These are phyloP conservation scores for Neolamprologus variostigma DNA, from an alignment of 2,113 vertebrate genomes.

Conservation along the genomic window DNA sequence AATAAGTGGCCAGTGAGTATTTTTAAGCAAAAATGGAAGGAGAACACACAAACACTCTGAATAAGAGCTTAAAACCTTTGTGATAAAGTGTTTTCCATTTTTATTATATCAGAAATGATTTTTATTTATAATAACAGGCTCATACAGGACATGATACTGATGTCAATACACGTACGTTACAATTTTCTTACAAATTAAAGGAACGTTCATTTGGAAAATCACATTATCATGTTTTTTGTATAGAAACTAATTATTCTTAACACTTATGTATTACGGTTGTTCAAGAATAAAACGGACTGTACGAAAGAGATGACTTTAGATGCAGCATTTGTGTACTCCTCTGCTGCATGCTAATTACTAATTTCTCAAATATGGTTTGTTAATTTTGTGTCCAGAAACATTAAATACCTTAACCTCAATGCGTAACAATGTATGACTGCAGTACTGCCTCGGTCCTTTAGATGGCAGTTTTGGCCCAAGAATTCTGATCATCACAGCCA, in stretches of 20 bases:
- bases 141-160: background rate
- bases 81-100: background rate
- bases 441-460: background rate
- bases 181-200: background rate
- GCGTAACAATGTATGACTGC: background rate
- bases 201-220: accelerated
- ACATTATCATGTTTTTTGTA: background rate
- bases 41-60: background rate
- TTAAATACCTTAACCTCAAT: background rate
- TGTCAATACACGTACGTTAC: background rate
- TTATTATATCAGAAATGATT: background rate
- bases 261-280: accelerated
- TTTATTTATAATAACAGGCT: background rate
- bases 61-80: background rate
- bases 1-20: background rate
- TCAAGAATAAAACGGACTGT: background rate
- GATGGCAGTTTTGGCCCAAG: conserved; percentile 33
- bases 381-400: background rate
- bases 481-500: background rate
- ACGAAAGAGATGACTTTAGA: background rate
- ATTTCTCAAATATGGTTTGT: accelerated
- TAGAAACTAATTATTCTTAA: background rate
- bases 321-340: background rate
- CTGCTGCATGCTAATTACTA: background rate
- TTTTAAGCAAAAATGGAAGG: background rate